Evolutionary conservation across 2,888 invertebrate genomes (phyloP).

Genomic region (Coronaproctus castanopsis): DNA sequence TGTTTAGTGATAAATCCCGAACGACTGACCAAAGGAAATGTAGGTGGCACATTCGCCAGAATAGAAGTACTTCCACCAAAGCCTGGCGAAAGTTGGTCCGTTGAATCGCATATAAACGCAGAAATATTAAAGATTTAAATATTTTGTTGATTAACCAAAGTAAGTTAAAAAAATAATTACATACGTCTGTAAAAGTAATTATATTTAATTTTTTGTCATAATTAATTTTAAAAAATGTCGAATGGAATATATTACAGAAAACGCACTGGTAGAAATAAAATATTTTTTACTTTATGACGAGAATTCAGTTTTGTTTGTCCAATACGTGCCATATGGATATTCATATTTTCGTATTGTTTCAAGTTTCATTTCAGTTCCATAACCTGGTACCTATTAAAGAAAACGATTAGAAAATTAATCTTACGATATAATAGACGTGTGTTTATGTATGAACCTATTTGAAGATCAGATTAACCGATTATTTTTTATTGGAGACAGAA

Average conservation of each 20-base stretch:
- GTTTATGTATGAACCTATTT: no score
- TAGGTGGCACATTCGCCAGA: conserved; percentile 56
- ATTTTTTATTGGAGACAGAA: no score
- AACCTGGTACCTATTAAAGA: conserved; percentile 44
- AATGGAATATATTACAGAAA: no score
- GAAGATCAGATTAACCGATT: no score
- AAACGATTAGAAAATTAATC: neutral
- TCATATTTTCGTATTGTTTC: conserved; percentile 44
- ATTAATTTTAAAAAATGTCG: no score
- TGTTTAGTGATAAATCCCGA: conserved; percentile 74
- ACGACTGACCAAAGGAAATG: conserved; percentile 47
- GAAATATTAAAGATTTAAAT: conserved; percentile 27
- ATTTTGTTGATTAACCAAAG: neutral
- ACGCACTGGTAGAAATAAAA: no score
- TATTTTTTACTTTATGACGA: no score
- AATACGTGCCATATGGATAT: conserved; percentile 47
- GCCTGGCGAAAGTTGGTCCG: conserved; percentile 24
- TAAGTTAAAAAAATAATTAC: no score
- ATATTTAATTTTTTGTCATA: no score
- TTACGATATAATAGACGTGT: no score
- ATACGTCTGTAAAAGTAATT: no score
- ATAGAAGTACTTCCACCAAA: conserved; percentile 34
- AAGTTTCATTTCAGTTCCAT: conserved; percentile 56
- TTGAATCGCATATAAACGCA: conserved; percentile 28
- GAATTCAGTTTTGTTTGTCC: neutral